Conservation (phyloP, 2,888 invertebrate genomes). For the Odontocolon sp. region DNA sequence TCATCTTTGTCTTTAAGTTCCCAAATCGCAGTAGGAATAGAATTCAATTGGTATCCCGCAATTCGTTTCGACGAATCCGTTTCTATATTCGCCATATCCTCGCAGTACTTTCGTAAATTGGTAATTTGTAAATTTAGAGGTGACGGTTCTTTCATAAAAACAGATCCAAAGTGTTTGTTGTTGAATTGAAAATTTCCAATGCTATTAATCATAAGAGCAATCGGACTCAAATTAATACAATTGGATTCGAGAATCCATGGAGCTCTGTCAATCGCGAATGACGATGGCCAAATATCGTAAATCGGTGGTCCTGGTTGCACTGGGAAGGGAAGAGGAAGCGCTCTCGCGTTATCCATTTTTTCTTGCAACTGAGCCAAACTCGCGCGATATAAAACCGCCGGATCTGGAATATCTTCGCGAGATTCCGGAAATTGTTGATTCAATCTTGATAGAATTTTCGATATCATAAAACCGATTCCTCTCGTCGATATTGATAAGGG, state of each 20-base stretch:
- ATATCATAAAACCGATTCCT: conserved; percentile 13
- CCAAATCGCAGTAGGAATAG: conserved; percentile 19
- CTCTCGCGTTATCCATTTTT: conserved; percentile 22
- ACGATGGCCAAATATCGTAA: conserved; percentile 31
- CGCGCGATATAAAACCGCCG: conserved; percentile 10
- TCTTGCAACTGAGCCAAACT: conserved; percentile 24
- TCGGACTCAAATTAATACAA: conserved; percentile 2
- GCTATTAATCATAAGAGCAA: conserved; percentile 12
- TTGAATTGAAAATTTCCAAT: conserved; percentile 21
- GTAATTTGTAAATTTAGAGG: conserved; percentile 20
- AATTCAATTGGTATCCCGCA: conserved; percentile 13
- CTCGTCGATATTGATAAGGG: not conserved
- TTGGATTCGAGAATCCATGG: conserved; percentile 26
- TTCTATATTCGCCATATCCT: conserved; percentile 14
- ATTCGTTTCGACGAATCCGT: conserved; percentile 4
- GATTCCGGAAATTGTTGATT: conserved; percentile 10
- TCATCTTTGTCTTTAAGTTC: not conserved
- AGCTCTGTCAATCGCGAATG: conserved; percentile 14
- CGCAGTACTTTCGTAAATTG: conserved; percentile 14
- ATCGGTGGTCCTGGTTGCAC: not conserved
- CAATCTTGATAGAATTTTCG: not conserved
- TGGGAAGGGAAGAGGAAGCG: conserved; percentile 11
- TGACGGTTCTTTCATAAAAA: conserved; percentile 5
- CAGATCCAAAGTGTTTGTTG: conserved; percentile 12
- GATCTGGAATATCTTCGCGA: conserved; percentile 3